phyloP scores from a whole-genome alignment of 2,888 invertebrate genomes.

The Dryocosmus kuriphilus region DNA sequence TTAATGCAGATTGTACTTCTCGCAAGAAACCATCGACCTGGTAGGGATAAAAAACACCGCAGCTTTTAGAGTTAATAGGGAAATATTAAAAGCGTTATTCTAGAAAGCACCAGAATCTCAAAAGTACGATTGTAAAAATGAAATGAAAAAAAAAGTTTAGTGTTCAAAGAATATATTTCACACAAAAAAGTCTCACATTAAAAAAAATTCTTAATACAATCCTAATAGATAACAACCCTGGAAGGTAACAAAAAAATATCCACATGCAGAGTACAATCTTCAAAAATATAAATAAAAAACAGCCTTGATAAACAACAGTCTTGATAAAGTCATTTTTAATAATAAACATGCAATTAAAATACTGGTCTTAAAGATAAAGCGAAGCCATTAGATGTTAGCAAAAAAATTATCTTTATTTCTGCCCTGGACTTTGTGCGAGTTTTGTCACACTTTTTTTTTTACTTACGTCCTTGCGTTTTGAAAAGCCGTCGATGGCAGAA shows the following conservation, averaged over 20 bases:
- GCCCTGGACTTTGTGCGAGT: neutral
- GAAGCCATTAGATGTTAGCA: neutral
- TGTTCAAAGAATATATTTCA: constrained; percentile 1
- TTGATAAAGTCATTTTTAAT: neutral
- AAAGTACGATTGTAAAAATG: neutral
- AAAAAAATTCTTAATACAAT: constrained; percentile 4
- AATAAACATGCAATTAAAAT: neutral
- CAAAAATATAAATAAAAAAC: neutral
- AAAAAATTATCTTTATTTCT: neutral
- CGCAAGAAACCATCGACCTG: constrained; percentile 27
- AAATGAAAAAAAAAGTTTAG: neutral
- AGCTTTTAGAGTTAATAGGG: neutral
- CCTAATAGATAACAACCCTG: neutral
- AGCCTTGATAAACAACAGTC: constrained; percentile 10
- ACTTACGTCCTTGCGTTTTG: constrained; percentile 71
- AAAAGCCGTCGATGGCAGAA: constrained; percentile 71
- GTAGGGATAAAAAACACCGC: neutral
- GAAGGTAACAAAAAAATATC: neutral
- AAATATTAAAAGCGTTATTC: constrained; percentile 1
- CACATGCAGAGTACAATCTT: neutral
- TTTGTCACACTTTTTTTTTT: constrained; percentile 31
- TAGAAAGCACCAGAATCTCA: neutral
- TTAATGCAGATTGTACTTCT: constrained; percentile 13
- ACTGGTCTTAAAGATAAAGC: neutral
- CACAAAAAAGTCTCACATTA: constrained; percentile 1